Evolutionary conservation across 2,797 vertebrate species (phyloP), one percentile per base, ranked within the genome.

Genomic region (Notolabrus celidotus): DNA sequence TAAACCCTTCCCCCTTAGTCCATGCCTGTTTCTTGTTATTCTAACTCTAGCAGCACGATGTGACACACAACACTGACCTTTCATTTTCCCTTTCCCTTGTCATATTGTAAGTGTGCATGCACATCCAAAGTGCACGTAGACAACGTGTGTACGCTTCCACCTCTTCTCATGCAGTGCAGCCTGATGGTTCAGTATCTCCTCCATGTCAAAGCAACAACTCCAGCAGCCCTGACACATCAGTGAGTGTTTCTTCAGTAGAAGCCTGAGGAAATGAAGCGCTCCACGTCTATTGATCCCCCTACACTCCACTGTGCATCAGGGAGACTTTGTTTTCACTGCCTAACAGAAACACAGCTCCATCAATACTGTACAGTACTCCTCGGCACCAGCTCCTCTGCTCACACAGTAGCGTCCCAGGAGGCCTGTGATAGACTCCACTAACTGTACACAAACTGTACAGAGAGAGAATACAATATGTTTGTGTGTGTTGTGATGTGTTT

Each of bases 241-340:
- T 85, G 89, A 90, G 88, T 75, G 80, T 92, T 91, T 92, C 88
- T 91, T 90, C 88, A 86, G 88, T 75, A 78, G 85, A 86, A 91
- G 89, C 88, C 90, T 45, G 86, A 92, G 90, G 91, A 92, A 92
- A 92, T 90, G 88, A 89, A 89, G 88, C 83, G 67, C 87, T 89
- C 78, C 83, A 45, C 77, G 16, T 90, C 90, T 92, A 93, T 93
- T 92, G 92, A 93, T 93, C 92, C 89, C 91, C 77, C 88, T 86
- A 87, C 91, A 90, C 91, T 89, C 86, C 81, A 71, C 88, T 82
- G 91, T 90, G 89, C 90, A 89, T 92, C 88, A 77, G 92, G 90
- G 92, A 92, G 89, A 89, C 89, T 89, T 91, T 93, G 90, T 92
- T 93, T 91, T 91, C 89, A 87, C 89, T 88, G 88, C 89, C 90